Base-by-base conservation (phyloP, 2,888 invertebrate species). In the Anoplius nigerrimus region DNA sequence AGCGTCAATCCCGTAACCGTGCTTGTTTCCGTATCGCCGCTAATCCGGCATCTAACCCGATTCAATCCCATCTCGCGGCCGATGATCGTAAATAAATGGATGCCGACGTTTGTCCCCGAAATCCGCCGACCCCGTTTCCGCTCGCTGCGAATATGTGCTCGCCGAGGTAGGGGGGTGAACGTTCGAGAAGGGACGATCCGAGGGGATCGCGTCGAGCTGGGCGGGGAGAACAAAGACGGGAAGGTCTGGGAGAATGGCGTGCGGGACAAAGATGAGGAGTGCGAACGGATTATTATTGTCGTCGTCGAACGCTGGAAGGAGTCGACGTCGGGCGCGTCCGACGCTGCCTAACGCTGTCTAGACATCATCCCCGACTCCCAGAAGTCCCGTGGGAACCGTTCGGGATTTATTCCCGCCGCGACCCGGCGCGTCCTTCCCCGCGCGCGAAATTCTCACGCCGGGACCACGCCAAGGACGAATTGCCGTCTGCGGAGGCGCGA, bases 291-390 rank as follows among this genome's bases (percentile, higher is more conserved):
- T 70, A 72, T 78, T 75, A 71, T 75, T 72, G 74, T 71, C 74
- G 69, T 71, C 75, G 64, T 72, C 71, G 71, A 64, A 66, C 63
- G 71, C 55, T 62, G 62, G 59, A 27, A 46, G 58, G 66, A 46
- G 62, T 65, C 42, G 72, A 66, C 58, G 59, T 61, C 66, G 71
- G 67, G 71, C 65, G 68, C 13, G 48, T 48, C 48, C 1, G 48
- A 48, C n/a, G 16, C 18, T 60, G 72, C 62, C 75, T 73, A 70
- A 67, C 78, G 71, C 53, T 72, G 75, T 79, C 79, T 73, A 70
- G 79, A 77, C 75, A 58, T 58, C 69, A 72, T 75, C 69, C 53
- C 55, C 55, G 55, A 34, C 42, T 72, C 62, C 61, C 61, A 45
- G 58, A 51, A 20, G 60, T 63, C 68, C 62, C 71, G 42, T 21